phyloP scores from a whole-genome alignment of 1,140 invertebrate genomes.

The Campoletis sonorensis region DNA sequence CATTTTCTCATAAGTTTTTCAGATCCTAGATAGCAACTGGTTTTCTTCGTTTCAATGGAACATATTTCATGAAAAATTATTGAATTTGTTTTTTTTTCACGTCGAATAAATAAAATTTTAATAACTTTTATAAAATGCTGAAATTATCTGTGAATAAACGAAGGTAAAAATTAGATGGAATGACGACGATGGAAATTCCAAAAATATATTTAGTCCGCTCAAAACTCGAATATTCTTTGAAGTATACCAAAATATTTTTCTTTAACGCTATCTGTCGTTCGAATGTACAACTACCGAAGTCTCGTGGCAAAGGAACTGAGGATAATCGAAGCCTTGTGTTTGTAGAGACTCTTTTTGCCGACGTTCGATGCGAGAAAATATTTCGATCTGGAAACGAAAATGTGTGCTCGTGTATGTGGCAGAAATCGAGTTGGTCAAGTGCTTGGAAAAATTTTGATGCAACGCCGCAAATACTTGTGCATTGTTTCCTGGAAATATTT shows the following conservation, averaged over 20 bases:
- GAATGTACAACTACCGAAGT: neutral
- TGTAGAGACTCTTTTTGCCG: slow-evolving; percentile 14
- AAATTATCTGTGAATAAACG: too few species aligned
- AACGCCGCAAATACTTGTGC: too few species aligned
- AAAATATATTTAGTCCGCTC: too few species aligned
- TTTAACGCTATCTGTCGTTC: slow-evolving; percentile 14
- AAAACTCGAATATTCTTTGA: neutral
- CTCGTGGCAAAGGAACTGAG: neutral
- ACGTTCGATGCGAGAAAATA: slow-evolving; percentile 16
- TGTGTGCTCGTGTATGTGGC: slow-evolving; percentile 10
- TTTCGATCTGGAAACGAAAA: neutral
- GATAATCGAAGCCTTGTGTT: slow-evolving; percentile 1
- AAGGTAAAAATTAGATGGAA: too few species aligned
- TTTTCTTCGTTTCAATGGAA: too few species aligned
- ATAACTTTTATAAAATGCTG: neutral
- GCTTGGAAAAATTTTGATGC: neutral
- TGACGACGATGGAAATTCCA: too few species aligned
- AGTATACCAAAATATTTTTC: neutral
- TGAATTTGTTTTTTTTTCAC: too few species aligned
- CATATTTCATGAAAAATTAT: too few species aligned
- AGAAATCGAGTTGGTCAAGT: neutral
- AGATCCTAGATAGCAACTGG: too few species aligned
- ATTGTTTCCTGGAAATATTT: neutral
- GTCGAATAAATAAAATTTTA: neutral
- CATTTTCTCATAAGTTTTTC: too few species aligned